Base-by-base conservation (phyloP, 2,888 invertebrate species). In the Leptogaster cylindrica region DNA sequence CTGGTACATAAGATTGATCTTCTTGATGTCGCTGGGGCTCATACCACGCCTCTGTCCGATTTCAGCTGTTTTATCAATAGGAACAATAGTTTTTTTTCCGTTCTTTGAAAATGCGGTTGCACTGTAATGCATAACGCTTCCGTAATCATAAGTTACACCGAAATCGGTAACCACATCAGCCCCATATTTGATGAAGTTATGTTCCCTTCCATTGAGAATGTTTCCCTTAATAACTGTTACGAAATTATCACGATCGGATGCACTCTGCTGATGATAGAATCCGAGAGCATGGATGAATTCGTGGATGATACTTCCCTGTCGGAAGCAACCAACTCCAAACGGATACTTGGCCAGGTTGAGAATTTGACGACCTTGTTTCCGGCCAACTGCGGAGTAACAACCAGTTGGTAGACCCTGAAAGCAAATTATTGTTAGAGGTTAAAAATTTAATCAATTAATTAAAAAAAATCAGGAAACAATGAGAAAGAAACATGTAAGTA, bases 91-190 rank as follows among this genome's bases (percentile, higher is more conserved):
- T 52, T 87, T 84, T 74, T 84, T 76, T 0, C 86, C 85, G 76
- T 92, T 91, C 63, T 76, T 84, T 0, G 89, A 88, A 78, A 92
- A 92, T 0, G 90, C 90, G 28, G 83, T 85, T 18, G 85, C 83
- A 0, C 89, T 87, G 77, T 92, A 92, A 75, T 92, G 92, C 90
- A 92, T 88, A 1, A 92, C 88, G 71, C 91, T 91, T 72, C 86
- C 85, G 76, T 89, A 92, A 77, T 92, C 92, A 74, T 92, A 92
- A 0, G 83, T 80, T 58, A 90, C 84, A 1, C 87, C 89, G 74
- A 84, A 91, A 39, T 85, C 86, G 55, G 86, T 82, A 0, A 87
- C 84, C 12, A 78, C 80, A 2, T 81, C 78, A 3, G 80, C 76
- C 20, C 84, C 82, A 0, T 87, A 84, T 76, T 90, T 91, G 66